Conservation (phyloP, 2,113 vertebrate species). For the Bufo bufo region DNA sequence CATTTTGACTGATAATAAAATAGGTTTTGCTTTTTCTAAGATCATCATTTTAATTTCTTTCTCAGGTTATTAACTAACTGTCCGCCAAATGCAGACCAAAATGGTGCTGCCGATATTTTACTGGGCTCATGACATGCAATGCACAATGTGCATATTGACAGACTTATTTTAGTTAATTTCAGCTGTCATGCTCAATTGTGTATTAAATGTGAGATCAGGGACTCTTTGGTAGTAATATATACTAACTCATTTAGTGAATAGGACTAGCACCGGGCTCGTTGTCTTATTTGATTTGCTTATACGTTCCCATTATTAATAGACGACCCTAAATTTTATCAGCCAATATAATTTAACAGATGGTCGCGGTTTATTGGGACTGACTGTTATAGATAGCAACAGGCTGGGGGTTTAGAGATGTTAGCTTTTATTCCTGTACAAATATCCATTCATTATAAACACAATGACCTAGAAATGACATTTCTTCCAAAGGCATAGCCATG, state of each 20-base stretch:
- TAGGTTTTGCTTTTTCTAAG: background rate
- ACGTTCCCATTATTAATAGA: background rate
- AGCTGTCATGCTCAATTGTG: background rate
- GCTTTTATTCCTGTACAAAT: too few relatives aligned
- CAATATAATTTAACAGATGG: constrained; percentile 36
- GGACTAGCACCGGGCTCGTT: background rate
- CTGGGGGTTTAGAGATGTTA: background rate
- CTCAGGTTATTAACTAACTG: background rate
- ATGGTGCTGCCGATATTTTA: background rate
- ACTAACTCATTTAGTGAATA: background rate
- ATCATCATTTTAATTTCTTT: background rate
- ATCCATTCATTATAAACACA: too few relatives aligned
- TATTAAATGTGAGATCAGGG: background rate
- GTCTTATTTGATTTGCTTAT: background rate
- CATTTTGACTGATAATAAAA: background rate
- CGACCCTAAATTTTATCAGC: constrained; percentile 5
- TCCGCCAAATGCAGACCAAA: background rate
- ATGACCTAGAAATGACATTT: too few relatives aligned
- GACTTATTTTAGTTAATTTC: background rate
- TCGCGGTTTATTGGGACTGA: constrained; percentile 10
- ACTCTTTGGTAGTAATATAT: background rate
- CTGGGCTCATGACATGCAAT: background rate
- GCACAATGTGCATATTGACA: background rate
- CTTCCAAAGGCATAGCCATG: too few relatives aligned
- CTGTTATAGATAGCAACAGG: background rate